Conservation (phyloP, 2,113 vertebrate genomes). For the Bubo bubo region DNA sequence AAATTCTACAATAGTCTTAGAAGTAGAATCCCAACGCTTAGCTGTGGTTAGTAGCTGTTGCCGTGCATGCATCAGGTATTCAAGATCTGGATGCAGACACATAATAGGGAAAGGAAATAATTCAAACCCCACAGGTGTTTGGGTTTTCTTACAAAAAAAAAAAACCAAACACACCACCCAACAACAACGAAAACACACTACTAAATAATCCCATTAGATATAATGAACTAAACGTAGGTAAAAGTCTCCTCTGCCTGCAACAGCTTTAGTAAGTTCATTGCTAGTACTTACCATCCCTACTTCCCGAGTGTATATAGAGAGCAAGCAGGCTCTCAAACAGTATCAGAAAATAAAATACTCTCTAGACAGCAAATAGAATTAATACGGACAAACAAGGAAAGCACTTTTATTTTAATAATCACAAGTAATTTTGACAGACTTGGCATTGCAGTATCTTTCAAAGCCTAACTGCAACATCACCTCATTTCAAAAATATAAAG, state of each 20-base stretch:
- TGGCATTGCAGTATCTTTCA: neutral
- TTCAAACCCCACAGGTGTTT: neutral
- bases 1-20: constrained; percentile 96
- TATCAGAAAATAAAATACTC: neutral
- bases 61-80: constrained; percentile 93
- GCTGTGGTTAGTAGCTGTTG: constrained; percentile 94
- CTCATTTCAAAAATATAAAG: neutral
- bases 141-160: neutral
- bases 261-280: neutral
- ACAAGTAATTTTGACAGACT: neutral
- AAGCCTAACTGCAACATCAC: neutral
- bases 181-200: neutral
- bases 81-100: constrained; percentile 83
- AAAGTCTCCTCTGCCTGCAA: neutral
- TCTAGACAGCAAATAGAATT: neutral
- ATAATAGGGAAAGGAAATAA: neutral
- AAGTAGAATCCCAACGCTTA: constrained; percentile 96
- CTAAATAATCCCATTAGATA: neutral
- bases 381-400: neutral
- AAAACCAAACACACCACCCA: too few relatives aligned
- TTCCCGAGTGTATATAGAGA: neutral
- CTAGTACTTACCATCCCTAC: neutral
- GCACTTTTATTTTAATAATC: neutral
- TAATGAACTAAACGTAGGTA: neutral
- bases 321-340: neutral